These are phyloP conservation scores for Pentalonia nigronervosa DNA, from an alignment of 1,140 invertebrate genomes.

Conservation along the genomic window DNA sequence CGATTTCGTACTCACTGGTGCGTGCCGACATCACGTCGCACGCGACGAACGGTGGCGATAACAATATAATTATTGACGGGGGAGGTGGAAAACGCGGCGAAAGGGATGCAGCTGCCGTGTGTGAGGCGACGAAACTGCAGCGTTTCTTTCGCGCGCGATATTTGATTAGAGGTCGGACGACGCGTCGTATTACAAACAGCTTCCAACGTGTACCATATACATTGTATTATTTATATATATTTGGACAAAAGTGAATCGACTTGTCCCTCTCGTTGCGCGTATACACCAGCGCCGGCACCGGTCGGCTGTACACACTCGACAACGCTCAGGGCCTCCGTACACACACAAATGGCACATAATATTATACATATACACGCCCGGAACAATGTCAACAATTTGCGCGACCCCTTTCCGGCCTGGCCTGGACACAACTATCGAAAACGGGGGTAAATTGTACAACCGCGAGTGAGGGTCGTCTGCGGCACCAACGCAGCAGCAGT, in stretches of 20 bases:
- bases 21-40: background rate
- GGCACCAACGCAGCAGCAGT: background rate
- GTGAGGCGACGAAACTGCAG: background rate
- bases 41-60: background rate
- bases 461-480: slow-evolving; percentile 11
- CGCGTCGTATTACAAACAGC: slow-evolving; percentile 25
- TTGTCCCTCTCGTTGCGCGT: background rate
- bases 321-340: background rate
- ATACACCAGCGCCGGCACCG: background rate
- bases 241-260: slow-evolving; percentile 7
- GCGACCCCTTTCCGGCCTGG: slow-evolving; percentile 13
- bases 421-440: background rate
- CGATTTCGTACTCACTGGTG: background rate
- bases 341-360: background rate
- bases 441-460: slow-evolving; percentile 48
- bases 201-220: background rate
- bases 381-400: slow-evolving; percentile 48
- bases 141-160: background rate
- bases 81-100: background rate
- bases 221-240: background rate
- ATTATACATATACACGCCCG: background rate
- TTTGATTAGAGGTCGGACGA: slow-evolving; percentile 23
- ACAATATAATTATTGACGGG: background rate
- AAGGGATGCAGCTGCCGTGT: slow-evolving; percentile 5
- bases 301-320: background rate